Evolutionary conservation across 2,113 vertebrate species (phyloP), one percentile per base, ranked within the genome.

Genomic region (Saguinus midas): DNA sequence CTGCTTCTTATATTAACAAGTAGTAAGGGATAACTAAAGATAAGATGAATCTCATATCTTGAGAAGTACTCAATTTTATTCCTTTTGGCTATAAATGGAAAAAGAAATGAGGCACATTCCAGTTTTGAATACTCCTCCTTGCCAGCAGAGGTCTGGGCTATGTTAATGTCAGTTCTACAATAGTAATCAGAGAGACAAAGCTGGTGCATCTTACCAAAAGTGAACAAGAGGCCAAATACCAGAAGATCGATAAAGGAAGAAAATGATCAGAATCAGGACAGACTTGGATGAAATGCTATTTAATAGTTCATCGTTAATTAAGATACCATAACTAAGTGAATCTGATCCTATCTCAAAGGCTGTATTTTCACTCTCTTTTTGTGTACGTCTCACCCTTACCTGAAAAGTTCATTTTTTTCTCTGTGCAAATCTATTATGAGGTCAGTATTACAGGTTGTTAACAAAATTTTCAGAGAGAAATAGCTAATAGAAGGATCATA

Each of bases 1-100:
- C 61, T 86, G 80, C 29, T 87, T 87, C 35, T 88, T 94, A 79
- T 68, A 93, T 85, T 93, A 95, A 64, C 52, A 96, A 94, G 10
- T 93, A 29, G 66, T 55, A 64, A 64, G 27, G 6, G 61, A 64
- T 64, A 90, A 90, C 18, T 73, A 82, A 93, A 79, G 25, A 5
- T 23, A 87, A 93, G 27, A 64, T 78, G 78, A 82, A 57, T 78
- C 52, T 57, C 18, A 57, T 21, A 78, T 78, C 27, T 83, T 66
- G 8, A 88, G 23, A 79, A 70, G 50, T 85, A 61, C 16, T 85
- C 68, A 90, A 73, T 80, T 95, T 75, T 68, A 52, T 87, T 88
- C 79, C 72, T 57, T 66, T 29, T 83, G 27, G 20, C 23, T 18
- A 43, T 73, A 48, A 84, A 61, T 8, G 45, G 64, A 76, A 13